Base-by-base conservation (phyloP, 2,888 invertebrate genomes). In the Syrista parreyssii region DNA sequence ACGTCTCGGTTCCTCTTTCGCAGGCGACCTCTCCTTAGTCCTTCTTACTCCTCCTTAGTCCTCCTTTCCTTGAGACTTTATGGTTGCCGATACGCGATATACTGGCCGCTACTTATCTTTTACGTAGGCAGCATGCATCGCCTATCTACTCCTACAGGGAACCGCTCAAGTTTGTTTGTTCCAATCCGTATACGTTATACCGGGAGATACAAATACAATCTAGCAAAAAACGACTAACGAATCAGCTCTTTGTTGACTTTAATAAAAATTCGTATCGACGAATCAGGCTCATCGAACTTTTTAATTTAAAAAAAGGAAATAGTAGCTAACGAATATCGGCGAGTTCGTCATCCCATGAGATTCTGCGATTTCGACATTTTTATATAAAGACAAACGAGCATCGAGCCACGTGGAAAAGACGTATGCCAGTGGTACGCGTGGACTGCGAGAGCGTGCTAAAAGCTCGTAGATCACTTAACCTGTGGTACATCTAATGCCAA, bases 401-500 rank as follows among this genome's bases (percentile, higher is more conserved):
- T 55, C 23, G 23, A 9, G 55, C 55, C 55, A 55, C 55, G 55
- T 55, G 9, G 55, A 55, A 55, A 55, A 55, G 55, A 55, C 23
- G 55, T 23, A 55, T 55, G 23, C 55, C 55, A 55, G 55, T 55
- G 55, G 55, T 55, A 55, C 23, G 23, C 23, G 55, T 9, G 23
- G 55, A 55, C 9, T 55, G 55, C 55, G 2, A 23, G 72, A 73
- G 87, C 87, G 86, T 86, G 86, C 83, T 83, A 83, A 85, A 84
- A 79, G 83, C 83, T 87, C 87, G 86, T 86, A 85, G 83, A 87
- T 87, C 86, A 86, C 84, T 85, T 86, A 80, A 82, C 82, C 80
- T 68, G 78, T 78, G 82, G 81, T 79, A 81, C 83, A 83, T 83
- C 80, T 84, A 82, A 85, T 84, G 82, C 80, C 79, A 78, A 77